Percentiles rank a stretch among this genome's conserved stretches.
Conservation (phyloP, 1,140 invertebrate species). For the Rhyzopertha dominica region DNA sequence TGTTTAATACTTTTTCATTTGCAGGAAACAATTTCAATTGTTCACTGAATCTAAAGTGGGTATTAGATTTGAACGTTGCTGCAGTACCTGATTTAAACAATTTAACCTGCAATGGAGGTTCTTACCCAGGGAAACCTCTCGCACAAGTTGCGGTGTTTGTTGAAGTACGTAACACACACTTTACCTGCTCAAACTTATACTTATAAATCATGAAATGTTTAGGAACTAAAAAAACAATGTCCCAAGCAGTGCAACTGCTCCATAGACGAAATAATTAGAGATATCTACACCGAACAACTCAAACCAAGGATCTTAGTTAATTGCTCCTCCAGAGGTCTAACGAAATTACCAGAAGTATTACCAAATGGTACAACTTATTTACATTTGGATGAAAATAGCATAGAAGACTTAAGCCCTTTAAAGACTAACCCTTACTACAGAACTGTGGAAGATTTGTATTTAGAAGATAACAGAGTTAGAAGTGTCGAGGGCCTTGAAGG, state of each 20-base stretch:
- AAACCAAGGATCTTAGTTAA: constrained; percentile 52
- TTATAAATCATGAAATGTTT: constrained; percentile 17
- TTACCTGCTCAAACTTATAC: not conserved
- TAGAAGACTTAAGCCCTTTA: constrained; percentile 46
- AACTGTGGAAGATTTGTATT: constrained; percentile 63
- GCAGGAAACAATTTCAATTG: constrained; percentile 58
- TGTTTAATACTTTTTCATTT: constrained; percentile 17
- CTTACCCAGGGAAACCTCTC: constrained; percentile 49
- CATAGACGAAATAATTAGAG: constrained; percentile 47
- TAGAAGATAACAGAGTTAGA: constrained; percentile 69
- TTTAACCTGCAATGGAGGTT: constrained; percentile 47
- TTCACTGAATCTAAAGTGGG: constrained; percentile 52
- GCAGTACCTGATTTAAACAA: constrained; percentile 50
- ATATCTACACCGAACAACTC: constrained; percentile 40
- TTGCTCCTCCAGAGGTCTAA: constrained; percentile 50
- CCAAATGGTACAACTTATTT: constrained; percentile 55
- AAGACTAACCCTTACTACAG: constrained; percentile 60
- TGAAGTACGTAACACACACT: constrained; percentile 41
- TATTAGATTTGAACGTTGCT: constrained; percentile 45
- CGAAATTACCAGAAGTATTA: constrained; percentile 50
- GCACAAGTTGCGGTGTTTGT: constrained; percentile 53
- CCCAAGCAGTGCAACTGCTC: constrained; percentile 38
- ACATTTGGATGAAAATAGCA: constrained; percentile 50
- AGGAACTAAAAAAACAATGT: constrained; percentile 35
- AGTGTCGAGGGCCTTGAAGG: constrained; percentile 68